Conservation (phyloP, 2,113 vertebrate genomes). For the Crotalus helleri region DNA sequence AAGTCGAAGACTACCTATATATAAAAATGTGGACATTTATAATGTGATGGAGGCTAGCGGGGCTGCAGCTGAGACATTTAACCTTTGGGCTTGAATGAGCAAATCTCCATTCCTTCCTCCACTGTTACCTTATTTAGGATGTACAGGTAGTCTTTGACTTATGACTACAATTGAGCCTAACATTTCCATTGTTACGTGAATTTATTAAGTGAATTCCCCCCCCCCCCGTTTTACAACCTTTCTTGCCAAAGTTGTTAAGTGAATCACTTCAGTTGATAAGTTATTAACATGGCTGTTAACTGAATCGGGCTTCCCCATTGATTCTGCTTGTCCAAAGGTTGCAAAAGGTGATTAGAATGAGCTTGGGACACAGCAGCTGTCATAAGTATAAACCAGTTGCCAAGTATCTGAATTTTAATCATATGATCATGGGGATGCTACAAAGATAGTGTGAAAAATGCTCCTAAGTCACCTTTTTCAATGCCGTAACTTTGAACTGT, state of each 20-base stretch:
- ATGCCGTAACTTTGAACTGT: neutral
- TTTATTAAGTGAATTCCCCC: neutral
- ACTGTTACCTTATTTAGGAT: neutral
- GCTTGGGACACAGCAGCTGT: neutral
- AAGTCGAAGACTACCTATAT: neutral
- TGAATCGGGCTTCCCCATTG: neutral
- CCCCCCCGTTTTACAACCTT: neutral
- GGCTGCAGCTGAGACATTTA: neutral
- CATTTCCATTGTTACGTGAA: neutral
- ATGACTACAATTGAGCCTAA: too few species aligned
- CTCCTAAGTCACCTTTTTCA: neutral
- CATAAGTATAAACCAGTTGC: neutral
- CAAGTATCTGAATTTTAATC: neutral
- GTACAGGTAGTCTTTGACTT: neutral
- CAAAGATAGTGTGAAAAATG: neutral
- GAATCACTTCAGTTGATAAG: neutral
- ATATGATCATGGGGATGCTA: neutral
- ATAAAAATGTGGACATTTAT: neutral
- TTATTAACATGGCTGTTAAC: neutral
- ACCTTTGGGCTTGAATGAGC: neutral
- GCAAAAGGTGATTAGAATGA: neutral
- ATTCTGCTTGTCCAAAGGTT: neutral
- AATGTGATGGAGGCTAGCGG: neutral
- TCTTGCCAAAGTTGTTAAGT: neutral
- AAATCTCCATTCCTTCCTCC: neutral